Conservation (phyloP, 2,888 invertebrate genomes). For the Phalangium opilio region DNA sequence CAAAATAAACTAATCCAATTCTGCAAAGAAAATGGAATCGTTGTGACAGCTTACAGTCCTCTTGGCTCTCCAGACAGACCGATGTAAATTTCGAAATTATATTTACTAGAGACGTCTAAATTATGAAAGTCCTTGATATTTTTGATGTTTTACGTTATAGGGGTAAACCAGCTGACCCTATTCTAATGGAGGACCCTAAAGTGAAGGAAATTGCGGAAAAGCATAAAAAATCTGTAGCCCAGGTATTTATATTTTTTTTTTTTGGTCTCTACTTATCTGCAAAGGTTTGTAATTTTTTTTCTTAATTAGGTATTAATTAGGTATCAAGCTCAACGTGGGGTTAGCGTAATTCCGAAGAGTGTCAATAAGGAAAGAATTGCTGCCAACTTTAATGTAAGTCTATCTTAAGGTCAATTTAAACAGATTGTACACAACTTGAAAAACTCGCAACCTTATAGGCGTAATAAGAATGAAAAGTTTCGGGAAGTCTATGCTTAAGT, state of each 20-base stretch:
- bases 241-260: constrained; percentile 36
- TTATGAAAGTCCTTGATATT: too few species aligned
- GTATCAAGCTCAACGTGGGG: constrained; percentile 48
- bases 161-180: constrained; percentile 20
- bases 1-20: constrained; percentile 50
- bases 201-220: constrained; percentile 47
- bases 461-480: too few species aligned
- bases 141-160: constrained; percentile 1
- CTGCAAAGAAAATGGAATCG: constrained; percentile 44
- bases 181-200: constrained; percentile 49
- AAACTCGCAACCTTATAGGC: too few species aligned
- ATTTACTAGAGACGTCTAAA: too few species aligned
- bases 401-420: too few species aligned
- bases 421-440: too few species aligned
- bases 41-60: constrained; percentile 61
- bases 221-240: constrained; percentile 48
- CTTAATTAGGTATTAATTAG: constrained; percentile 39
- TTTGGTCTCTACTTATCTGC: too few species aligned
- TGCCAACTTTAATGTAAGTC: constrained; percentile 52
- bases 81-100: constrained; percentile 25
- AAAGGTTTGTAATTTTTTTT: not conserved
- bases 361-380: constrained; percentile 52
- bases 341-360: constrained; percentile 67
- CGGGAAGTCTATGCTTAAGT: too few species aligned
- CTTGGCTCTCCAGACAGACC: constrained; percentile 58